A percentile compares a stretch with the other conserved stretches of the same genome.
These are phyloP conservation scores for Formica exsecta DNA, from an alignment of 1,140 invertebrate genomes.

Conservation along the genomic window DNA sequence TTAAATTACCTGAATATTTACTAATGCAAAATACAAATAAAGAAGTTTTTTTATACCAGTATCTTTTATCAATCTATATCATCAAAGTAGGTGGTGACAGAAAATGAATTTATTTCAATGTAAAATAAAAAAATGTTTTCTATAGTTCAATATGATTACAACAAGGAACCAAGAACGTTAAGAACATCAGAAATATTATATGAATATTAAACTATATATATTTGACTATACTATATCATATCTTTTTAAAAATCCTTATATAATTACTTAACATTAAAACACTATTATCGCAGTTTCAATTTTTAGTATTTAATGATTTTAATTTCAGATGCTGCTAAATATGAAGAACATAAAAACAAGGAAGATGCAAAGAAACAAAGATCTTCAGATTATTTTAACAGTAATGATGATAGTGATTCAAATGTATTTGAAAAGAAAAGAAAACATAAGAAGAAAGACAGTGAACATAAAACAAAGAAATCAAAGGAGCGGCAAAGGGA, in stretches of 20 bases:
- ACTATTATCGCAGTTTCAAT: slow-evolving; percentile 67
- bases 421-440: slow-evolving; percentile 61
- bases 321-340: slow-evolving; percentile 89
- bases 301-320: slow-evolving; percentile 80
- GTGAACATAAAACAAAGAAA: slow-evolving; percentile 73
- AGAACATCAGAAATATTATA: neutral
- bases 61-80: no score
- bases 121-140: no score
- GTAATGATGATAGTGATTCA: slow-evolving; percentile 57
- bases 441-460: slow-evolving; percentile 54
- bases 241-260: slow-evolving; percentile 79
- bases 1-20: no score
- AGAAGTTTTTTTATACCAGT: no score
- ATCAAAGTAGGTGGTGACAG: no score
- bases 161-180: no score
- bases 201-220: neutral
- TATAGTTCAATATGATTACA: no score
- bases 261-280: neutral
- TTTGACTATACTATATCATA: neutral
- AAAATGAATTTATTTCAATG: no score
- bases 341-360: slow-evolving; percentile 89
- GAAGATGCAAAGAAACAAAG: slow-evolving; percentile 77
- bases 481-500: slow-evolving; percentile 48
- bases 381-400: slow-evolving; percentile 62
- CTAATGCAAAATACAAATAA: no score